Percentiles rank a stretch among this genome's conserved stretches.
These are phyloP conservation scores for Drosophila colorata DNA, from an alignment of 2,888 invertebrate genomes.

Conservation along the genomic window DNA sequence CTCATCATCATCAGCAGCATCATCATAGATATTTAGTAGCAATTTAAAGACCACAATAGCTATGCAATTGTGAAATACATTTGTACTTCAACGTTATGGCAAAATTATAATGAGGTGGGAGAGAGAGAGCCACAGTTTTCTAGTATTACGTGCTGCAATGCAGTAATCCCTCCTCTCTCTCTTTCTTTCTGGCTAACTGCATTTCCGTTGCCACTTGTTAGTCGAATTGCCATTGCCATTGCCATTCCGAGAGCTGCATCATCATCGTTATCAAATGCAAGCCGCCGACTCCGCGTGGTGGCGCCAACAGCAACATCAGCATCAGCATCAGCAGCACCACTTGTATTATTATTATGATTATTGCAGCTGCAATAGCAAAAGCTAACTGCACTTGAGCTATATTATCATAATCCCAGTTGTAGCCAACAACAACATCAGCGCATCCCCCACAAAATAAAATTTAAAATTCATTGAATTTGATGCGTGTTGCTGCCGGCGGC, in stretches of 20 bases:
- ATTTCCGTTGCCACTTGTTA: slow-evolving; percentile 26
- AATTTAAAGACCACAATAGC: slow-evolving; percentile 19
- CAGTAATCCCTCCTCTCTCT: background rate
- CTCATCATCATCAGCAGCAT: slow-evolving; percentile 27
- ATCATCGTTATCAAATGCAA: slow-evolving; percentile 71
- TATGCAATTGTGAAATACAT: slow-evolving; percentile 34
- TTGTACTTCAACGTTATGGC: slow-evolving; percentile 24
- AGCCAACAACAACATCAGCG: slow-evolving; percentile 41
- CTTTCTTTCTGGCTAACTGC: slow-evolving; percentile 1
- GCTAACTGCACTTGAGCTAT: slow-evolving; percentile 76
- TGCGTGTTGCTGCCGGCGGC: slow-evolving; percentile 41
- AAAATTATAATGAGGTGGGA: slow-evolving; percentile 41
- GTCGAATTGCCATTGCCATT: slow-evolving; percentile 38
- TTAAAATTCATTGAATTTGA: slow-evolving; percentile 77
- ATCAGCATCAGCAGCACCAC: slow-evolving; percentile 55
- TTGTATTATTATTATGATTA: slow-evolving; percentile 72
- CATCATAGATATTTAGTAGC: slow-evolving; percentile 10
- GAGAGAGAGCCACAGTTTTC: slow-evolving; percentile 24
- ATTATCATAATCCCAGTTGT: slow-evolving; percentile 73
- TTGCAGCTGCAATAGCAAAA: slow-evolving; percentile 65
- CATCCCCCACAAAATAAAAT: slow-evolving; percentile 35
- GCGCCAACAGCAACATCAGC: slow-evolving; percentile 40
- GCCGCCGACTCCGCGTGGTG: slow-evolving; percentile 26
- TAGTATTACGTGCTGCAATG: slow-evolving; percentile 57
- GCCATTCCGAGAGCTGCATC: slow-evolving; percentile 50